Base-by-base conservation (phyloP, 2,113 vertebrate genomes). In the Charadrius vociferus region DNA sequence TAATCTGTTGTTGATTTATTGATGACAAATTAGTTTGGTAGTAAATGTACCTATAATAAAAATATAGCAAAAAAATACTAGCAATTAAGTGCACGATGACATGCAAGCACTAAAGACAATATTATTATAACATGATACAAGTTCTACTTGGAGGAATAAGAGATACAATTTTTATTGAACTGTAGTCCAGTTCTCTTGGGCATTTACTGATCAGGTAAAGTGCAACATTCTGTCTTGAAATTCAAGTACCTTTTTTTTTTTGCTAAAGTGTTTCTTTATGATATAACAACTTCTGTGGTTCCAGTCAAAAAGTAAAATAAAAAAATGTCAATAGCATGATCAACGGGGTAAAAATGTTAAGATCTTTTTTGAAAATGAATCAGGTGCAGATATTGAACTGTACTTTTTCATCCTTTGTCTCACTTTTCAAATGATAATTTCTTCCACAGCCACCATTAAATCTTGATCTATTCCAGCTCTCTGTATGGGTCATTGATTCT, bases 401-500 rank as follows among this genome's bases (percentile, higher is more conserved):
- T 97, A 98, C 98, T 95, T 98, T 96, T 91, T 96, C 97, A 96
- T 96, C 97, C 95, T 98, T 97, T 88, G 91, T 96, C 79, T 96
- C 92, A 97, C 95, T 97, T 97, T 98, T 98, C 97, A 98, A 97
- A 97, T 97, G 97, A 98, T 98, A 97, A 98, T 98, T 97, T 96
- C 95, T 97, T 97, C 97, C 96, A 98, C 95, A 97, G 97, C 94
- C 96, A 96, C 98, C 97, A 98, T 98, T 98, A 98, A 98, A 98
- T 98, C 98, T 98, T 98, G 98, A 98, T 98, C 98, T 98, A 98
- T 98, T 97, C 98, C 98, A 98, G 98, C 97, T 98, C 97, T 96
- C 94, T 95, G 96, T 98, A 98, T 97, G 98, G 98, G 98, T 98
- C 98, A 98, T 96, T 98, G 98, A 97, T 97, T 97, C 98, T 98